Conservation (phyloP, 2,797 vertebrate species). For the Rhynchonycteris naso region DNA sequence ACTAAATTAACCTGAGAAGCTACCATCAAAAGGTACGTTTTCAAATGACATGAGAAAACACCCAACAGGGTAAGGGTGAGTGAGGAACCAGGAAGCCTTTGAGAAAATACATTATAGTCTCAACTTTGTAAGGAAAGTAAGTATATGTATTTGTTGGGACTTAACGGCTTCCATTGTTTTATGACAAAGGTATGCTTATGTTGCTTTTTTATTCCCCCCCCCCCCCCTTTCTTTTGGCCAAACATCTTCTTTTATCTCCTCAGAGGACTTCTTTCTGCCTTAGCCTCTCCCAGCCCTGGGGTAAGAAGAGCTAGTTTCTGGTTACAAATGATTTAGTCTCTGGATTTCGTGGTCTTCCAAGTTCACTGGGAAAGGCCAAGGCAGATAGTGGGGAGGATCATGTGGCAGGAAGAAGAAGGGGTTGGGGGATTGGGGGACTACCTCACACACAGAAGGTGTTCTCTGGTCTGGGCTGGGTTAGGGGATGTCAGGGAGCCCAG, state of each 20-base stretch:
- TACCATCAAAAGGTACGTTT: neutral
- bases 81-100: neutral
- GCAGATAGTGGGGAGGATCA: accelerated
- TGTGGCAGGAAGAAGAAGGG: neutral
- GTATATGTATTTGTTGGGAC: neutral
- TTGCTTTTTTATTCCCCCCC: neutral
- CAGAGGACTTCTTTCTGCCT: neutral
- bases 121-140: neutral
- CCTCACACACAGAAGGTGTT: neutral
- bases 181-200: neutral
- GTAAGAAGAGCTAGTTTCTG: neutral
- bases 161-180: neutral
- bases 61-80: accelerated
- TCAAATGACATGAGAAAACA: neutral
- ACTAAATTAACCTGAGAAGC: neutral
- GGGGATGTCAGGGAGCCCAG: accelerated
- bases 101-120: accelerated
- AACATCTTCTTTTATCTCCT: neutral
- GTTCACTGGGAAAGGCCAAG: neutral
- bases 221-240: neutral
- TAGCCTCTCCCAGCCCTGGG: no score
- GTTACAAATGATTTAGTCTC: neutral
- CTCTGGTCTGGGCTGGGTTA: neutral
- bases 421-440: neutral
- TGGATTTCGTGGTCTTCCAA: neutral